Evolutionary conservation across 23 tunicate species (phyloP), one percentile per base, ranked within the genome.

Genomic region (Ciona savignyi): DNA sequence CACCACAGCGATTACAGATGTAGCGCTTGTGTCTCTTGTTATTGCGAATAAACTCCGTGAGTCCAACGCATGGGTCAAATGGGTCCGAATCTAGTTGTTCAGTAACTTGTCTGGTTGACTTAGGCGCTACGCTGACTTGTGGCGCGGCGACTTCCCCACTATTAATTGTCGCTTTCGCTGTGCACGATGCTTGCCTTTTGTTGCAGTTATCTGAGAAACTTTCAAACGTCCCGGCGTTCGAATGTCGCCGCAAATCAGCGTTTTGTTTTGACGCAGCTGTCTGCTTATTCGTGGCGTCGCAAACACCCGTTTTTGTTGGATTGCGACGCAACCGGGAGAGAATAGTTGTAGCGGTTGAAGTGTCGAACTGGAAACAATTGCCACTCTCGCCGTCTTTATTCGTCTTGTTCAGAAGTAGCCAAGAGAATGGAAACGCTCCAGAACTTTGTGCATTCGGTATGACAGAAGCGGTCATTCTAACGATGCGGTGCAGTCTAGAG

Each of bases 1-100:
- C 71, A 9, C 85, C 85, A 61, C 85, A 81, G 15, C 85, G 85
- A 2, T 25, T 24, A 42, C 85, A 81, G 22, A n/a, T 23, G 67
- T 32, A 66, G 61, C 51, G 66, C 51, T 73, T 81, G 19, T 27
- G 34, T 27, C 64, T 35, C n/a, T 71, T 34, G 66, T 33, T 63
- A 15, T 62, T 62, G 20, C 70, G 70, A 24, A 81, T 81, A 66
- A 30, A 72, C n/a, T 73, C 73, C 20, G 73, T 72, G 27, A 81
- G 56, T 0, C 85, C 85, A 19, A 73, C 27, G 65, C 85, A 81
- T 48, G 85, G 78, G 48, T 72, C 77, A 67, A 32, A 19, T 30
- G 75, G 51, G 30, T 65, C 29, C 25, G 62, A 23, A 33, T 72
- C 26, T 2, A 15, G 3, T 1, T 33, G 51, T 2, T 30, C 11